phyloP scores from a whole-genome alignment of 2,113 vertebrate species.

The Lonchura striata region DNA sequence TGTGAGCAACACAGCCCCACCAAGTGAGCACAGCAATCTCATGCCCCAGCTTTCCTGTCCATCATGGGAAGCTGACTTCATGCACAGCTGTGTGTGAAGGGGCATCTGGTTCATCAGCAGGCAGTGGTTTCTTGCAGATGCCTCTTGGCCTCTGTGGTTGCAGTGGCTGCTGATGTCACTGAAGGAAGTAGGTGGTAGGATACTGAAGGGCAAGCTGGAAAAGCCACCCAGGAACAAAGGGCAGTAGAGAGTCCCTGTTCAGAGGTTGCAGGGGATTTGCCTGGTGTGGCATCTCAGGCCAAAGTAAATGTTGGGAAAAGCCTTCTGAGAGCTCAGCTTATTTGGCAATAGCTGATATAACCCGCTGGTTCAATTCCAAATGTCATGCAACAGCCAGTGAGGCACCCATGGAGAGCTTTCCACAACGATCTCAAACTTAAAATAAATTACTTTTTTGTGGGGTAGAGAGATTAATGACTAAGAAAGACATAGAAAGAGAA shows the following conservation, averaged over 20 bases:
- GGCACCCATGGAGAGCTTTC: fast-evolving
- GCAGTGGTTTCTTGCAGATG: not conserved
- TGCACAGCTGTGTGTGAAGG: not conserved
- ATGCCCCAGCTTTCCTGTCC: not conserved
- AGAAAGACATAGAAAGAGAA: not conserved
- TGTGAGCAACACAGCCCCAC: not conserved
- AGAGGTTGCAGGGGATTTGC: not conserved
- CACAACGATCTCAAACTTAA: fast-evolving
- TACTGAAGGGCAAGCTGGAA: not conserved
- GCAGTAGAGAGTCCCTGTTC: not conserved
- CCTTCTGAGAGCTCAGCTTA: fast-evolving
- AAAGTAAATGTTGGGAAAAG: not conserved
- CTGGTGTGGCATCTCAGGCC: not conserved
- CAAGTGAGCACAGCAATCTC: fast-evolving
- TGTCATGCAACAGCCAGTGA: not conserved
- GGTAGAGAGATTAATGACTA: not conserved
- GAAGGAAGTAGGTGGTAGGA: not conserved
- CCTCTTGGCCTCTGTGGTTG: not conserved
- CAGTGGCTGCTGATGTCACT: not conserved
- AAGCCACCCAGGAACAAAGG: not conserved
- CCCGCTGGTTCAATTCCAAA: not conserved
- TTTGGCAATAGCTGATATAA: not conserved
- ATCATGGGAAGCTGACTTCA: not conserved
- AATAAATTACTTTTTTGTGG: not conserved
- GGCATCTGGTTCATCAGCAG: not conserved